These are phyloP conservation scores for Rugalucina vietnamica DNA, from an alignment of 2,888 invertebrate genomes.

Conservation along the genomic window DNA sequence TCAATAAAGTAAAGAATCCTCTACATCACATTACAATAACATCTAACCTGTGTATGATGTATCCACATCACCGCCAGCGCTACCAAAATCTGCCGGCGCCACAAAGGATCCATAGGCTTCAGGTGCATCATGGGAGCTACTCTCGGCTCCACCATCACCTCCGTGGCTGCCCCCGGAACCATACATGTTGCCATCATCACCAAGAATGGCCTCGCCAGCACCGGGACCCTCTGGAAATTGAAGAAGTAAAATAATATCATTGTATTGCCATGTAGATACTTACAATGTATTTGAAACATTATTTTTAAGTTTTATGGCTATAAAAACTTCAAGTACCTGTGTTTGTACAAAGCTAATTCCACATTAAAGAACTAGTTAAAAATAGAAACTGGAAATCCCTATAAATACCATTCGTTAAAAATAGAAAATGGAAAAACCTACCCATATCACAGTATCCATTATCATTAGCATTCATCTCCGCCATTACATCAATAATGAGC, in stretches of 20 bases:
- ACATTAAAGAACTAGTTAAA: too few relatives aligned
- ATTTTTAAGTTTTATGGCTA: too few relatives aligned
- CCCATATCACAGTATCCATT: constrained; percentile 61
- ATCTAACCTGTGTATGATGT: not conserved
- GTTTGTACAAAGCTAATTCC: too few relatives aligned
- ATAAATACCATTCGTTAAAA: too few relatives aligned
- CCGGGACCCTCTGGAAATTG: constrained; percentile 55
- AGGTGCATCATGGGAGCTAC: constrained; percentile 40
- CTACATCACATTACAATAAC: too few relatives aligned
- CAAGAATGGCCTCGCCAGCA: not conserved
- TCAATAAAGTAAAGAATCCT: too few relatives aligned
- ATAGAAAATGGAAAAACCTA: too few relatives aligned
- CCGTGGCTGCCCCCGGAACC: constrained; percentile 76
- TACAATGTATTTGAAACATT: too few relatives aligned
- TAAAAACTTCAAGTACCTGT: too few relatives aligned
- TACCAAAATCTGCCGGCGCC: constrained; percentile 68
- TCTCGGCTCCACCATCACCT: constrained; percentile 72
- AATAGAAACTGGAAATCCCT: too few relatives aligned
- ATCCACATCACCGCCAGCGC: constrained; percentile 65
- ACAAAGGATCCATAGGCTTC: constrained; percentile 71
- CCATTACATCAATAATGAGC: constrained; percentile 73
- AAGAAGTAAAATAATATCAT: too few relatives aligned
- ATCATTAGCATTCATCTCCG: constrained; percentile 62
- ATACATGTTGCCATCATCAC: not conserved
- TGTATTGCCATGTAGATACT: too few relatives aligned